Percentiles rank a stretch among this genome's conserved stretches.
phyloP scores from a whole-genome alignment of 2,888 invertebrate species.

The Therioaphis trifolii region DNA sequence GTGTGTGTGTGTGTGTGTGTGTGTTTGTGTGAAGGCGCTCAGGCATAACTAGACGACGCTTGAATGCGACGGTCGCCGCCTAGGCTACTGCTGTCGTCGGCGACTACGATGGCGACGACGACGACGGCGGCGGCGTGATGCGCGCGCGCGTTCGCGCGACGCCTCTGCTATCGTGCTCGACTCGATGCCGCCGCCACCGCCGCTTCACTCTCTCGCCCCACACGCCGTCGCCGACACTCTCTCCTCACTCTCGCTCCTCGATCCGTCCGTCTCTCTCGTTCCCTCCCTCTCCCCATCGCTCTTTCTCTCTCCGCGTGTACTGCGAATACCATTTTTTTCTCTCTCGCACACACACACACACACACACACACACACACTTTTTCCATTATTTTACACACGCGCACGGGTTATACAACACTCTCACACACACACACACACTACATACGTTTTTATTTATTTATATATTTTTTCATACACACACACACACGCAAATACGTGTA shows the following conservation, averaged over 20 bases:
- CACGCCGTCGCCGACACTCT: not conserved
- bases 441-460: constrained; percentile 28
- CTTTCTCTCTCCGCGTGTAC: too few relatives aligned
- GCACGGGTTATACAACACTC: too few relatives aligned
- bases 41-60: constrained; percentile 25
- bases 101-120: too few relatives aligned
- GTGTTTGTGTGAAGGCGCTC: not conserved
- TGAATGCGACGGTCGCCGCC: constrained; percentile 7
- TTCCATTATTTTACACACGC: too few relatives aligned
- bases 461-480: too few relatives aligned
- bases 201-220: not conserved
- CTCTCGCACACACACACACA: constrained; percentile 5
- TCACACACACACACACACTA: not conserved
- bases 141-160: constrained; percentile 38
- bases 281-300: not conserved
- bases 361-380: too few relatives aligned
- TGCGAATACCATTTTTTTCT: not conserved
- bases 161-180: constrained; percentile 20
- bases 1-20: not conserved
- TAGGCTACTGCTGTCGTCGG: too few relatives aligned
- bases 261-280: not conserved
- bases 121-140: not conserved
- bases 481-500: too few relatives aligned
- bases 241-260: constrained; percentile 1
- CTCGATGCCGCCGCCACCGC: constrained; percentile 16